Base-by-base conservation (phyloP, 2,888 invertebrate genomes). In the Melinaea menophilus region DNA sequence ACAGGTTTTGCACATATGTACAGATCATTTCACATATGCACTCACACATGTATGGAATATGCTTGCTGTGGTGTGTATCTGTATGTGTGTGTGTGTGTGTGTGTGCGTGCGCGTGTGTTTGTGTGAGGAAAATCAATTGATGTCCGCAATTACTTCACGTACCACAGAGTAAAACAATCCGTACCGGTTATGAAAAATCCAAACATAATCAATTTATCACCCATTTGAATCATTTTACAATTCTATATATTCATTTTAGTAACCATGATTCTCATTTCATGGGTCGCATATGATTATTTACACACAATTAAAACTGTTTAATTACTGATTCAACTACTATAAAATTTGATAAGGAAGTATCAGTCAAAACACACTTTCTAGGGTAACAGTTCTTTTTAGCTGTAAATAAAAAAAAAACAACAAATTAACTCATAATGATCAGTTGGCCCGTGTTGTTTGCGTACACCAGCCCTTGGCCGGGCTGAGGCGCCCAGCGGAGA, bases 371-470 rank as follows among this genome's bases (percentile, higher is more conserved):
- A 31, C 9, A 41, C 9, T 41, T 41, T 51, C 31, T 5, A 31
- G 51, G 31, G 22, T 9, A 31, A 51, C 11, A 31, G 48, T 7
- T 12, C 22, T 12, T 31, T 31, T 51, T 51, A 46, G 22, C 22
- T 46, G 22, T 51, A 11, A 31, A 31, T 51, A 31, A 51, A 22
- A 22, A 31, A 22, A 51, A 7, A 5, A 7, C 51, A 22, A 47
- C 5, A 35, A 74, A 73, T 86, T 92, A 92, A 73, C 93, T 92
- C 80, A 95, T 91, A 73, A 95, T 92, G 76, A 94, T 94, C 69
- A 97, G 92, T 76, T 95, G 95, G 60, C 97, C 97, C 22, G 94
- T 94, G 80, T 96, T 97, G 71, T 96, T 97, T 33, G 96, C 96
- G 82, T 96, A 97, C 58, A 96, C 94, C 63, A 97, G 92, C 2